Evolutionary conservation across 2,113 vertebrate genomes (phyloP), one percentile per base, ranked within the genome.

Genomic region (Tylochromis polylepis): DNA sequence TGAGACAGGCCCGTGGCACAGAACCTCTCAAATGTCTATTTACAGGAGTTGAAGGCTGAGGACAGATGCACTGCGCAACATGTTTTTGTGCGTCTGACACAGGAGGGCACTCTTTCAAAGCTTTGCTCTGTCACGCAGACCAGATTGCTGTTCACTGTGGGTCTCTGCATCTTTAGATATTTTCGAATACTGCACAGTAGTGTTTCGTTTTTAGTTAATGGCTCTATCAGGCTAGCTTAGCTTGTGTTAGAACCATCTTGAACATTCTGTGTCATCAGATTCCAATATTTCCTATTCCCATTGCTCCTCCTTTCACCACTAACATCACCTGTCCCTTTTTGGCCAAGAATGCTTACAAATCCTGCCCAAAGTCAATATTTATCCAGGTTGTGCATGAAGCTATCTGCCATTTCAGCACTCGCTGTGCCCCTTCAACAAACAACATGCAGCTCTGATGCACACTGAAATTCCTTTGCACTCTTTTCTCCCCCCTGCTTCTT

Each of bases 21-120:
- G 67, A 84, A 36, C 59, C 27, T 60, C 27, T 53, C 16, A 77
- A 77, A 58, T 55, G 81, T 58, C 58, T 90, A 8, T 31, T 38
- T 78, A 11, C 51, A 75, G 43, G 56, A 87, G 79, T 87, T 36
- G 82, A 57, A 75, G 79, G 75, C 27, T 72, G 29, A 27, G 57
- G 51, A 14, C 27, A 77, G 27, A 53, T 53, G 12, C n/a, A 29
- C 92, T 85, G 89, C 53, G 85, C 87, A 87, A 92, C 89, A 79
- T 93, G 89, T 93, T 91, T 91, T 91, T 94, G 91, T 93, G 62
- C 22, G 58, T 83, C 91, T 91, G 91, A 96, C 95, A 95, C 96
- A 96, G 94, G 95, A 95, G 95, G 95, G 95, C 95, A 96, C 94
- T 96, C 95, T 96, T 95, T 93, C 94, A 92, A 95, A 93, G 77